Evolutionary conservation across 2,113 vertebrate species (phyloP), one percentile per base, ranked within the genome.

Genomic region (Ochotona curzoniae): DNA sequence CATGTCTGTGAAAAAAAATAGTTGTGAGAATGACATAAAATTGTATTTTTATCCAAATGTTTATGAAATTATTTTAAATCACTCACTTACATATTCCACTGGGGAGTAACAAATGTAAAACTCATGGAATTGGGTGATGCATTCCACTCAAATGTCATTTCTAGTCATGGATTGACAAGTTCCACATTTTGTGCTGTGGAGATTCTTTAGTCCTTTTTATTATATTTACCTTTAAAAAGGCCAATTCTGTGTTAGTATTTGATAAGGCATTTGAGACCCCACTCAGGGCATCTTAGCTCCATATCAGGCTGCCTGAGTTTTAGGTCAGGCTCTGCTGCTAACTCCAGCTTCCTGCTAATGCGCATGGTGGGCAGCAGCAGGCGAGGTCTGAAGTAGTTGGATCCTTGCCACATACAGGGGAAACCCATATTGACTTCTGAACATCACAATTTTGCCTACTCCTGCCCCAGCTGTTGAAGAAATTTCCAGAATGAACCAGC

Each of bases 31-130:
- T 69, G 69, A 25, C 86, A 66, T 80, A 89, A 89, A 83, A 81
- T 74, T 47, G 51, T 76, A 91, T 79, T 85, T 93, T 87, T 47
- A 83, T 90, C 8, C 64, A 87, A 21, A 60, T 93, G 1, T 90
- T 47, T 87, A 25, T 91, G 35, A 95, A 88, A 83, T 80, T 83
- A 63, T 83, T 87, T 83, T 64, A 87, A 54, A 82, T 18, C 0
- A 66, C 7, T 84, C 26, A 92, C 83, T 91, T 93, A 64, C 30
- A 64, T 83, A 90, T 63, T 66, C 35, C 25, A 83, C 25, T 61
- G 63, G 49, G 1, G 61, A 89, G n/a, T 76, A 57, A 89, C 74
- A 64, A 61, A 30, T 78, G 83, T 93, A 74, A 54, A 74, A 66
- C n/a, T 94, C 61, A 80, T 67, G 26, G 9, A 89, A 64, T 5